A percentile compares a stretch with the other conserved stretches of the same genome.
Evolutionary conservation across 2,113 vertebrate genomes (phyloP).

Genomic region (Tinamus guttatus): DNA sequence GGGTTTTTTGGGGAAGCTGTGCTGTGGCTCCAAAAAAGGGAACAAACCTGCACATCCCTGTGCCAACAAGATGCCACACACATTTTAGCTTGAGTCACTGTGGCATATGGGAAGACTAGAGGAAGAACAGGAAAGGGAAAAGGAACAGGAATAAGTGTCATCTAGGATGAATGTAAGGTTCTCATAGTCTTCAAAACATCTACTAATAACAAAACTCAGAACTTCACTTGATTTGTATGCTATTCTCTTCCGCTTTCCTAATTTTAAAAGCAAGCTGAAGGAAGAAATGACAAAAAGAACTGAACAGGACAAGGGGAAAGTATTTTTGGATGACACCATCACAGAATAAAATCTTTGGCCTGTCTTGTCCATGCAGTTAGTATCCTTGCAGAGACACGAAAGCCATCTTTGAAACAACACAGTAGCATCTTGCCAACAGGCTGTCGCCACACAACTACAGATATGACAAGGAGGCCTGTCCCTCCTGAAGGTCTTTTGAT

Average conservation of each 20-base stretch:
- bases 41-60: neutral
- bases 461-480: neutral
- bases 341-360: neutral
- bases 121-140: neutral
- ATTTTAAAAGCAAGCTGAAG: neutral
- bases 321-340: neutral
- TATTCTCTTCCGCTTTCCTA: neutral
- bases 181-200: neutral
- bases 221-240: neutral
- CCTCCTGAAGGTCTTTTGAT: neutral
- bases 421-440: neutral
- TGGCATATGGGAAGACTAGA: neutral
- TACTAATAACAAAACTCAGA: neutral
- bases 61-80: neutral
- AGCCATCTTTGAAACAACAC: neutral
- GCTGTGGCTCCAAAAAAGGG: neutral
- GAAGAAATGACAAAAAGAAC: neutral
- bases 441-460: neutral
- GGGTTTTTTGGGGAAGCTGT: neutral
- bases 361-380: neutral
- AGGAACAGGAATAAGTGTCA: neutral
- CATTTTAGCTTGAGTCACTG: neutral
- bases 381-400: neutral
- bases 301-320: neutral
- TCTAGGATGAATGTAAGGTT: neutral